Evolutionary conservation across 2,888 invertebrate species (phyloP), one percentile per base, ranked within the genome.

Genomic region (Sussaba pulchella): DNA sequence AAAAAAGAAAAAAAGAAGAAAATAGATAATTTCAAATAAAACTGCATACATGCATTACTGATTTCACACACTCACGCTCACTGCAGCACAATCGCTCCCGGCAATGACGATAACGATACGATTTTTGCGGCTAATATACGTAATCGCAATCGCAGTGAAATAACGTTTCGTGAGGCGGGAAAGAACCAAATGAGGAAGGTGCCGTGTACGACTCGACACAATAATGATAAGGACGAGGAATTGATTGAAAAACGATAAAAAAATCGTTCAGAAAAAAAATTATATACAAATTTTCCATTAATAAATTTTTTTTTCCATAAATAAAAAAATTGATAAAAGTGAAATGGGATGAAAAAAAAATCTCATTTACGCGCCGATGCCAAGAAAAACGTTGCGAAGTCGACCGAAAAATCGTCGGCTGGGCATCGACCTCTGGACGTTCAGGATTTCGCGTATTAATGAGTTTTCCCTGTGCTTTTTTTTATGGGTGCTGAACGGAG

Each of bases 201-300:
- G 79, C 74, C 79, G 75, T 79, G 79, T 63, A 64, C 77, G 77
- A 78, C 71, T 41, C 43, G 66, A 67, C 45, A 50, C 72, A 59
- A 72, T 72, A 78, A 78, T 78, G 66, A 72, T 72, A 57, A 57
- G 45, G 10, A 17, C 10, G 31, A 59, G 39, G n/a, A 24, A 57
- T 19, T 24, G 12, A 21, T 43, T 43, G 39, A 70, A 26, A n/a
- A 70, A 70, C 57, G 14, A 21, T 41, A 61, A 21, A 45, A 47
- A 24, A 47, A 70, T 24, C n/a, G 4, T 9, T 2, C 9, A 36
- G 1, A 39, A 61, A 31, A 17, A 14, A 66, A 4, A 21, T 47
- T n/a, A n/a, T n/a, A n/a, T n/a, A n/a, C n/a, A n/a, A n/a, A n/a
- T n/a, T n/a, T n/a, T n/a, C n/a, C n/a, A n/a, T n/a, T n/a, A n/a